Evolutionary conservation across 2,888 invertebrate genomes (phyloP), one percentile per base, ranked within the genome.

Genomic region (Linnaemya tessellans): DNA sequence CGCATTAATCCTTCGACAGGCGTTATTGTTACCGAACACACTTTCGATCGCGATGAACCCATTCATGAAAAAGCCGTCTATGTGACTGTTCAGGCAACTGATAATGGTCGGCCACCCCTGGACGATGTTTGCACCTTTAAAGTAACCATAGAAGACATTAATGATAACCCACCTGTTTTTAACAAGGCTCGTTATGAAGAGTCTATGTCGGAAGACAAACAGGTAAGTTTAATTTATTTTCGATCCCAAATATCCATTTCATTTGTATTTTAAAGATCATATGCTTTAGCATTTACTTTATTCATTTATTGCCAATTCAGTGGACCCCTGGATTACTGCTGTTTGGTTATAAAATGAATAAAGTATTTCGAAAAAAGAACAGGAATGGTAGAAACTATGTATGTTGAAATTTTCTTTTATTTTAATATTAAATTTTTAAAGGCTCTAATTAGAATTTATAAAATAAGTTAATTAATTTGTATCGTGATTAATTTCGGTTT

Each of bases 91-190:
- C 95, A 97, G 91, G 99, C 98, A 0, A 97, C 96, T 80, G 99
- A 99, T 93, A 97, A 98, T 92, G 99, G 98, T 0, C 95, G 95
- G 88, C 98, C 98, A 0, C 96, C 96, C 65, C 93, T 99, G 73
- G 97, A 97, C 89, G 98, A 98, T 89, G 97, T 97, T 77, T 99
- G 99, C 93, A 98, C 98, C 7, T 97, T 99, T 91, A 97, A 96
- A 93, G 97, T 98, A 77, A 95, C 96, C 86, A 96, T 98, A 87
- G 95, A 95, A 90, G 99, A 99, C 93, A 95, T 97, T 90, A 99
- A 99, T 93, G 99, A 99, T 92, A 98, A 98, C 91, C 93, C 92
- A 18, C 92, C 92, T 18, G 91, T 92, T 18, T 91, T 92, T 88
- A 91, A 93, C 90, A 90, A 93, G 93, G 95, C 94, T 91, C 89